Evolutionary conservation across 2,113 vertebrate species (phyloP).

Genomic region (Gnathonemus longibarbis): DNA sequence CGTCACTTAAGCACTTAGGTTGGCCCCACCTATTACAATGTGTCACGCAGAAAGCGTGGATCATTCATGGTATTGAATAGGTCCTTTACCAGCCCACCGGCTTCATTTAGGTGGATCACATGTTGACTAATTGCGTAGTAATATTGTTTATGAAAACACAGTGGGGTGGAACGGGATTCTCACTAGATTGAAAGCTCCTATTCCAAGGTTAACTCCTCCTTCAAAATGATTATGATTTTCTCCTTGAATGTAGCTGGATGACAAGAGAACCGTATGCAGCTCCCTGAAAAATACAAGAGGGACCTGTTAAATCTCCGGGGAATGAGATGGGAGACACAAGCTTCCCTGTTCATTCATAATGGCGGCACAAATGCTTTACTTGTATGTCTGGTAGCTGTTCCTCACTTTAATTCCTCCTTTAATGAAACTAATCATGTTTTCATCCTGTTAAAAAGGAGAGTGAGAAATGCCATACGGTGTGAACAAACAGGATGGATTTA

Average conservation of each 20-base stretch:
- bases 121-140: neutral
- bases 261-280: conserved; percentile 79
- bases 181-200: conserved; percentile 97
- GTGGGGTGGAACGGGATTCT: conserved; percentile 47
- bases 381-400: conserved; percentile 94
- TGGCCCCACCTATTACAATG: neutral
- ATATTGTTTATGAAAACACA: neutral
- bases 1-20: neutral
- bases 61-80: neutral
- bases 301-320: neutral
- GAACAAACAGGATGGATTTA: neutral
- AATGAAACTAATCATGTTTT: conserved; percentile 98
- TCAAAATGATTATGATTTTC: conserved; percentile 87
- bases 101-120: neutral
- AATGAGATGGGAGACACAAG: neutral
- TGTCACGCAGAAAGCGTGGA: neutral
- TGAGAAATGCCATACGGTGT: neutral
- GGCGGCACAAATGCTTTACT: conserved; percentile 43
- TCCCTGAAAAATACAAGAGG: conserved; percentile 56
- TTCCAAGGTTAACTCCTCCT: conserved; percentile 72
- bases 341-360: neutral
- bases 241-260: conserved; percentile 73
- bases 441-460: conserved; percentile 65
- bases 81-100: neutral
- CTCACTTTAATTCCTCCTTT: conserved; percentile 96